These are phyloP conservation scores for Phataginus tetradactyla DNA, from an alignment of 2,797 vertebrate genomes.

Conservation along the genomic window DNA sequence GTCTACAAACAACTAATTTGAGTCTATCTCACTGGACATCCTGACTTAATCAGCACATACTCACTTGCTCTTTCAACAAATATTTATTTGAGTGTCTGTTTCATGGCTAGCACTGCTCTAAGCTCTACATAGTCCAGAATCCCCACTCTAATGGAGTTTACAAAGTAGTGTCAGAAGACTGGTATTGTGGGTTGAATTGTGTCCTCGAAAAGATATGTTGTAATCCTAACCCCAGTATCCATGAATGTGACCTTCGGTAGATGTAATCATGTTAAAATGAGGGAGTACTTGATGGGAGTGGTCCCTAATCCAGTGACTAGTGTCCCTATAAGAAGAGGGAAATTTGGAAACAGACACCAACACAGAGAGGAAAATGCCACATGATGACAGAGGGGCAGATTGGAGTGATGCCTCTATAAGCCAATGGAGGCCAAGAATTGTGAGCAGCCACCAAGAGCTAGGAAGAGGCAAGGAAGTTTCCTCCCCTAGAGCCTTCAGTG, in stretches of 20 bases:
- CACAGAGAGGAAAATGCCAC: background rate
- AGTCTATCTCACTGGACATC: background rate
- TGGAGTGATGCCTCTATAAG: background rate
- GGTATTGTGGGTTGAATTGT: background rate
- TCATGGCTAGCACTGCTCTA: background rate
- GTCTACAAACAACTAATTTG: background rate
- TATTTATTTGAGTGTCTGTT: background rate
- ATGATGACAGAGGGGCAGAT: background rate
- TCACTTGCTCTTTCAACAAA: background rate
- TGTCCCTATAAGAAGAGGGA: background rate
- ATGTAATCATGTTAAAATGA: background rate
- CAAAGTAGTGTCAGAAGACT: background rate
- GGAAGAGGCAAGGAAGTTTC: background rate
- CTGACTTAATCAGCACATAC: background rate
- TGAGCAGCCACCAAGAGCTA: background rate
- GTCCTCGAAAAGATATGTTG: background rate
- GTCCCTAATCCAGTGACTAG: background rate
- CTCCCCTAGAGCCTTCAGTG: background rate
- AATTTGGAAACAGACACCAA: background rate
- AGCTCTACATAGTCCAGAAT: background rate
- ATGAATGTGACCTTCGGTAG: background rate
- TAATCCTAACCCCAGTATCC: background rate
- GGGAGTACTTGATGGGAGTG: background rate
- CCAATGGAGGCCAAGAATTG: background rate
- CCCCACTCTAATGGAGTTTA: background rate